Conservation (phyloP, 2,797 vertebrate genomes). For the Petrocephalus schoutedeni region DNA sequence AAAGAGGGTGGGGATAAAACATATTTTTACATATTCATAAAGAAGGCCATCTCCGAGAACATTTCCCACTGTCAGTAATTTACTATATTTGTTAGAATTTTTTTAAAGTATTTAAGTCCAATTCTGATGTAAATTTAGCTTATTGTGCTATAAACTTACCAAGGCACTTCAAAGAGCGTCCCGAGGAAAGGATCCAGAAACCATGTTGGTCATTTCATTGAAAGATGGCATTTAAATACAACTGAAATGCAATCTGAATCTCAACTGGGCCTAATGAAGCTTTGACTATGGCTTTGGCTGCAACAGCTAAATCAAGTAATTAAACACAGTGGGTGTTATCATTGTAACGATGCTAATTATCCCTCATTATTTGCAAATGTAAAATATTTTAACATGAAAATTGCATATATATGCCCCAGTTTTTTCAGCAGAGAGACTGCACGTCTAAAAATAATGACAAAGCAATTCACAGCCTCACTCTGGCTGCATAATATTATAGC, state of each 20-base stretch:
- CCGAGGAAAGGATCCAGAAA: neutral
- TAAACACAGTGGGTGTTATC: neutral
- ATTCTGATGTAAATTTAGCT: neutral
- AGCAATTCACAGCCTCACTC: neutral
- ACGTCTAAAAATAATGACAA: neutral
- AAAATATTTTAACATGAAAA: neutral
- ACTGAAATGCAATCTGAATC: neutral
- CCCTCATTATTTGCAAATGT: neutral
- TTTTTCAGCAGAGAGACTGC: neutral
- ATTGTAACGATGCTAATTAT: neutral
- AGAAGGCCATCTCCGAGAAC: neutral
- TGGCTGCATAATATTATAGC: neutral
- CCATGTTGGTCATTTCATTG: neutral
- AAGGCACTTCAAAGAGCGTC: neutral
- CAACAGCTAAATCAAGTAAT: neutral
- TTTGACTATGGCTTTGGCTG: neutral
- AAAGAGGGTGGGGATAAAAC: neutral
- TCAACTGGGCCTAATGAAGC: neutral
- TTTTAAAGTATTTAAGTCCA: neutral
- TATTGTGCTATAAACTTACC: neutral
- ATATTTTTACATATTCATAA: neutral
- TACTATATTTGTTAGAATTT: neutral
- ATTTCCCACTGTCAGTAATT: neutral
- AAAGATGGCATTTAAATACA: neutral
- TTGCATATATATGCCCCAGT: neutral